These are phyloP conservation scores for Schrankia costaestrigalis DNA, from an alignment of 2,888 invertebrate species.

Conservation along the genomic window DNA sequence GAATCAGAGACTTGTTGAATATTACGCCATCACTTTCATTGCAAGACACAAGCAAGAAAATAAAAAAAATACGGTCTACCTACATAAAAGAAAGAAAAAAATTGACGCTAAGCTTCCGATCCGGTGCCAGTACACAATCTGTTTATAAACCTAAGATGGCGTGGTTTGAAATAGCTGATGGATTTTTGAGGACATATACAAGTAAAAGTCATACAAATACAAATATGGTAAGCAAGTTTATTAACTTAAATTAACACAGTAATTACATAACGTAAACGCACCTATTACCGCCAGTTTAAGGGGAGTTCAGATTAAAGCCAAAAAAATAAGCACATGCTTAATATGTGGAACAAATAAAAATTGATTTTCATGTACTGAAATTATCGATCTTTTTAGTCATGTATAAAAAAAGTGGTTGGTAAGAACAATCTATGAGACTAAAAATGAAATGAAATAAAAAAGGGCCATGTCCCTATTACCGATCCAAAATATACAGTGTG, in stretches of 20 bases:
- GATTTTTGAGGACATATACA: slow-evolving; percentile 9
- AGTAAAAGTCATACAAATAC: slow-evolving; percentile 10
- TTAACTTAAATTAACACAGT: slow-evolving; percentile 12
- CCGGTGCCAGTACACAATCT: slow-evolving; percentile 12
- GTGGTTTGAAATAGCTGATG: slow-evolving; percentile 10
- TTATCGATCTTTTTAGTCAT: too few species aligned
- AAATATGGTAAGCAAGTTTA: slow-evolving; percentile 11
- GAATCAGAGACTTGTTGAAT: slow-evolving; percentile 16
- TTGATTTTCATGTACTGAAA: too few species aligned
- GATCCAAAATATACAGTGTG: too few species aligned
- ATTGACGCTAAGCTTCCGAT: slow-evolving; percentile 9
- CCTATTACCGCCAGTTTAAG: too few species aligned
- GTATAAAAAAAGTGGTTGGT: too few species aligned
- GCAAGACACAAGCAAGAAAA: slow-evolving; percentile 13
- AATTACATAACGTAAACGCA: slow-evolving; percentile 11
- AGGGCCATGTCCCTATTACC: too few species aligned
- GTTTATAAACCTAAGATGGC: slow-evolving; percentile 11
- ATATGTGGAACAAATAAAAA: too few species aligned
- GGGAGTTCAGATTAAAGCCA: too few species aligned
- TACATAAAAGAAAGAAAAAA: slow-evolving; percentile 12
- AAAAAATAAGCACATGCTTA: too few species aligned
- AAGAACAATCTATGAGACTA: too few species aligned
- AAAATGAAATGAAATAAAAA: too few species aligned
- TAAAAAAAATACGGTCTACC: slow-evolving; percentile 8
- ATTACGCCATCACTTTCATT: slow-evolving; percentile 11